phyloP scores from a whole-genome alignment of 2,797 vertebrate species.

The Gambusia yucatana region DNA sequence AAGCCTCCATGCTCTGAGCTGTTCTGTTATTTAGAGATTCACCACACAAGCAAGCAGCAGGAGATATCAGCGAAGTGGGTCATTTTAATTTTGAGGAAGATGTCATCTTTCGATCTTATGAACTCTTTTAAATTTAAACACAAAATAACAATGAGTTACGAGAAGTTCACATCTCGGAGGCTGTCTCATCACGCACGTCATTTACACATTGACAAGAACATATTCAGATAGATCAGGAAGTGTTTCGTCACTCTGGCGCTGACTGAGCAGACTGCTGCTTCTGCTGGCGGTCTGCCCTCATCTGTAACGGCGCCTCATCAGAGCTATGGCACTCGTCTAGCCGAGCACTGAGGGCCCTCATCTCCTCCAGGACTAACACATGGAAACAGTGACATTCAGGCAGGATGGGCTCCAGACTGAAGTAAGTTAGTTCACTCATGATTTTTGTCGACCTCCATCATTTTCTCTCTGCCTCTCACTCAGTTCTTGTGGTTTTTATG shows the following conservation, averaged over 20 bases:
- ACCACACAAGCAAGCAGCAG: neutral
- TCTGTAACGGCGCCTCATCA: conserved; percentile 21
- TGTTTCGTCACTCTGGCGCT: conserved; percentile 61
- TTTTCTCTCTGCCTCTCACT: conserved; percentile 32
- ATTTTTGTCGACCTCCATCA: conserved; percentile 25
- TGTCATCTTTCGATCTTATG: neutral
- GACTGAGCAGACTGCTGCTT: conserved; percentile 48
- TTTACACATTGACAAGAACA: conserved; percentile 41
- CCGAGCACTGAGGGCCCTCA: conserved; percentile 37
- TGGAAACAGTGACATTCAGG: conserved; percentile 61
- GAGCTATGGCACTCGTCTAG: conserved; percentile 15
- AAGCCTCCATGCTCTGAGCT: neutral
- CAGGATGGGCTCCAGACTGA: conserved; percentile 84
- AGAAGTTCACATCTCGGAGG: conserved; percentile 17
- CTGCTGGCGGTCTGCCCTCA: conserved; percentile 27
- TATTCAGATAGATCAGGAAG: conserved; percentile 78
- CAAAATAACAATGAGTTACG: neutral
- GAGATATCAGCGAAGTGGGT: neutral
- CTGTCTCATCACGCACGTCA: conserved; percentile 53
- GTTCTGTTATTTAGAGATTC: neutral
- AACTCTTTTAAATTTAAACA: neutral
- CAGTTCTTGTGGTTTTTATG: conserved; percentile 63
- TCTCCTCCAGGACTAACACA: conserved; percentile 52
- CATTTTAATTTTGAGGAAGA: neutral
- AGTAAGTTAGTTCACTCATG: conserved; percentile 68